Evolutionary conservation across 2,797 vertebrate species (phyloP).

Genomic region (Lagocephalus sceleratus): DNA sequence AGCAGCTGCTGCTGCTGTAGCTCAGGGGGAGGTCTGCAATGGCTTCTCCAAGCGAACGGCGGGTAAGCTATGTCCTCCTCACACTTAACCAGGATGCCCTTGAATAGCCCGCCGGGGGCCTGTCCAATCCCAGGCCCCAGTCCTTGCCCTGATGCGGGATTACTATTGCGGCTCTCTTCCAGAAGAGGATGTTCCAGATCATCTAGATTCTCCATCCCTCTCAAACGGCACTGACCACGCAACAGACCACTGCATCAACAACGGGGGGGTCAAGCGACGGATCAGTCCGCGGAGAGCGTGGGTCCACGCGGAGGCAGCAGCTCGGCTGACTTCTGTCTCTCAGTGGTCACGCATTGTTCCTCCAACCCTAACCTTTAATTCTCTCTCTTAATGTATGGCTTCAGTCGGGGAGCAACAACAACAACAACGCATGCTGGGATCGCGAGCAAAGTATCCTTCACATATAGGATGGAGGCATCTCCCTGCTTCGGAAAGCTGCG

Average conservation of each 20-base stretch:
- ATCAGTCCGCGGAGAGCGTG: slow-evolving; percentile 23
- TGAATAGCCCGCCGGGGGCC: slow-evolving; percentile 54
- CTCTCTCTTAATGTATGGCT: slow-evolving; percentile 40
- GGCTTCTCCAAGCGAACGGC: slow-evolving; percentile 65
- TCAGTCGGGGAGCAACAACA: slow-evolving; percentile 24
- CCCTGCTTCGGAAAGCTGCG: slow-evolving; percentile 9
- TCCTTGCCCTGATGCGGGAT: slow-evolving; percentile 17
- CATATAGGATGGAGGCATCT: slow-evolving; percentile 5
- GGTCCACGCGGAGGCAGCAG: slow-evolving; percentile 49
- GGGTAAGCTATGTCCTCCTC: slow-evolving; percentile 74
- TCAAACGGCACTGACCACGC: slow-evolving; percentile 26
- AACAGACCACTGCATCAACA: slow-evolving; percentile 50
- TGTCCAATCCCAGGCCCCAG: slow-evolving; percentile 27
- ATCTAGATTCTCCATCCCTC: slow-evolving; percentile 78
- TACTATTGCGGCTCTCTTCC: slow-evolving; percentile 59
- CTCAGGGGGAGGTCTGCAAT: slow-evolving; percentile 66
- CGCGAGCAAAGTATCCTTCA: slow-evolving; percentile 28
- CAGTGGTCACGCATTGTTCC: slow-evolving; percentile 67
- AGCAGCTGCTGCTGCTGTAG: slow-evolving; percentile 77
- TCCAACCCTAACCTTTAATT: slow-evolving; percentile 66
- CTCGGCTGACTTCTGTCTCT: slow-evolving; percentile 43
- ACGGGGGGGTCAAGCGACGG: slow-evolving; percentile 44
- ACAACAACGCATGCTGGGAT: slow-evolving; percentile 28
- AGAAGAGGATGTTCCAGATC: slow-evolving; percentile 85
- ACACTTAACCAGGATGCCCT: slow-evolving; percentile 70